Base-by-base conservation (phyloP, 2,888 invertebrate genomes). In the Neria commutata region DNA sequence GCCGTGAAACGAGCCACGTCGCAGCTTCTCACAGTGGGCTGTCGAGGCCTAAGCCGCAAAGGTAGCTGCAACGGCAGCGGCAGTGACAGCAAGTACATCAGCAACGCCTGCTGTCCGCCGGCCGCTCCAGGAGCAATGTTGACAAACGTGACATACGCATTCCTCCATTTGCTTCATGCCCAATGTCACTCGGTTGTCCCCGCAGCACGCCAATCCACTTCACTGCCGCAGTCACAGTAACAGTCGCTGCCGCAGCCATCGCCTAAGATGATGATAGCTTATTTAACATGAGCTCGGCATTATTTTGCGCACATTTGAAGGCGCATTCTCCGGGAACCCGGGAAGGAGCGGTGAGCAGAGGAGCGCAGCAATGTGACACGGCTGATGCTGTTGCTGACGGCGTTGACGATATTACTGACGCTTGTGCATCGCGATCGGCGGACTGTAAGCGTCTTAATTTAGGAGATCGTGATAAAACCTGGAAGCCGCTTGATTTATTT, bases 401-500 rank as follows among this genome's bases (percentile, higher is more conserved):
- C 59, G 59, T 58, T 58, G 19, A 42, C 3, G 61, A 54, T 49
- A n/a, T n/a, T 56, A 56, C 56, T 49, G 52, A 51, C 37, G 37
- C 37, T 42, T 19, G 42, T 66, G 64, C 63, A 60, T 63, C 63
- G 63, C 56, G 58, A 58, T 61, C 51, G 56, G 60, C 46, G 42
- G 54, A 57, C 55, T 60, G 59, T 54, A 62, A 68, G 72, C 75
- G 74, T 69, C 76, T 66, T 75, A 79, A 77, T 77, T 77, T 77
- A 77, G 73, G 76, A 77, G 77, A 77, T 77, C 77, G 77, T 77
- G 77, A 77, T 77, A 79, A 77, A 78, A 78, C 70, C 79, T 78
- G 77, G 77, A 77, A 77, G 79, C 78, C 77, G 75, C 77, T 76
- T 77, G 77, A 77, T 77, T 77, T 77, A 77, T 77, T 79, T 76